Evolutionary conservation across 2,888 invertebrate species (phyloP).

Genomic region (Cephonodes hylas): DNA sequence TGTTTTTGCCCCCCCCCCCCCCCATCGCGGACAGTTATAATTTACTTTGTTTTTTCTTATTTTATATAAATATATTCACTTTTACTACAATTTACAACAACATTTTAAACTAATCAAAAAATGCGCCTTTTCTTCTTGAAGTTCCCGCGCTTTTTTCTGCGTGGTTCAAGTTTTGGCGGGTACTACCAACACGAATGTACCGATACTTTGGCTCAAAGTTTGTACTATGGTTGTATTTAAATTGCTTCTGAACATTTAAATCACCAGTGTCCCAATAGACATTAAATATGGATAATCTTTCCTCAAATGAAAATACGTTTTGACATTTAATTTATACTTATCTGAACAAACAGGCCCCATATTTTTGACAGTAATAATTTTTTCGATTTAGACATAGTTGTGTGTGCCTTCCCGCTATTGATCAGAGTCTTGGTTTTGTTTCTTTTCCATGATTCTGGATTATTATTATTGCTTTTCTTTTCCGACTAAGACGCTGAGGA

Average conservation of each 20-base stretch:
- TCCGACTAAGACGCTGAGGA: too few species aligned
- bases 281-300: neutral
- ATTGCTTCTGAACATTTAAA: neutral
- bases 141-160: too few species aligned
- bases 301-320: neutral
- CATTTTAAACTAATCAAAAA: too few species aligned
- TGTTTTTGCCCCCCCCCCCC: too few species aligned
- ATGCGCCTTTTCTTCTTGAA: too few species aligned
- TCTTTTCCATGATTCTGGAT: constrained; percentile 6
- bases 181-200: neutral
- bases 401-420: constrained; percentile 9
- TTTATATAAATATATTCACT: too few species aligned
- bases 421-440: neutral
- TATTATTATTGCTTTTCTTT: constrained; percentile 8
- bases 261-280: neutral
- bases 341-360: constrained; percentile 1
- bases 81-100: too few species aligned
- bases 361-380: constrained; percentile 2
- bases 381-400: constrained; percentile 5
- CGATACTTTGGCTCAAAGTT: neutral
- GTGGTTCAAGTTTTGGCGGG: too few species aligned
- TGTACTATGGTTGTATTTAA: neutral
- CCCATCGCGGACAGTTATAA: too few species aligned
- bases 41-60: too few species aligned
- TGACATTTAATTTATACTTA: constrained; percentile 1